Evolutionary conservation across 2,888 invertebrate genomes (phyloP).

Genomic region (Bibio marci): DNA sequence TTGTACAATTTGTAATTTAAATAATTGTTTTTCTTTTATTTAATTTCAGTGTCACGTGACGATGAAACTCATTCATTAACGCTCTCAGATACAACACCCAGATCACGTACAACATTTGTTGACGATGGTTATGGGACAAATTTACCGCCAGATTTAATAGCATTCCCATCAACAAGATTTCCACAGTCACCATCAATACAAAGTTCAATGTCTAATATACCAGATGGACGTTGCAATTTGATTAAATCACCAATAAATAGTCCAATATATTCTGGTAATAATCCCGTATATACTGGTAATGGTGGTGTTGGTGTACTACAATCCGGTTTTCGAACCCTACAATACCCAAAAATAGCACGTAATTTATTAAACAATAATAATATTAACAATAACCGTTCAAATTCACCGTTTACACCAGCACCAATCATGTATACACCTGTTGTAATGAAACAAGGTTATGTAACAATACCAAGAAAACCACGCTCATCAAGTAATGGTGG

Average conservation of each 20-base stretch:
- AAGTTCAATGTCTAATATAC: constrained; percentile 62
- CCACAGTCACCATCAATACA: constrained; percentile 62
- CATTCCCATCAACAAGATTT: constrained; percentile 49
- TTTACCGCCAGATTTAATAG: constrained; percentile 65
- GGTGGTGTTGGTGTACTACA: constrained; percentile 20
- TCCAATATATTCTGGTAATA: constrained; percentile 35
- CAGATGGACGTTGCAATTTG: constrained; percentile 25
- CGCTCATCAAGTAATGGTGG: constrained; percentile 44
- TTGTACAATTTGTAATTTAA: no score
- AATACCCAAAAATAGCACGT: constrained; percentile 42
- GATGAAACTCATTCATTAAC: constrained; percentile 53
- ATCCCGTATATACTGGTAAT: constrained; percentile 7
- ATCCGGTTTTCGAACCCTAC: constrained; percentile 58
- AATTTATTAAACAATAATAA: constrained; percentile 21
- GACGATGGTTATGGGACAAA: constrained; percentile 37
- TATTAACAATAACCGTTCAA: constrained; percentile 33
- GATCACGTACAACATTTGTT: constrained; percentile 30
- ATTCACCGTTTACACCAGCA: constrained; percentile 57
- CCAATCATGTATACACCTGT: constrained; percentile 45
- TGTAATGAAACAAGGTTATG: constrained; percentile 55
- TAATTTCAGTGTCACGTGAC: no score
- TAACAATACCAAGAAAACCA: constrained; percentile 70
- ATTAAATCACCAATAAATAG: constrained; percentile 35
- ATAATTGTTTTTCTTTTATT: no score
- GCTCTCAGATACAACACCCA: constrained; percentile 39